Evolutionary conservation across 2,888 invertebrate genomes (phyloP).

Genomic region (Eupeodes luniger): DNA sequence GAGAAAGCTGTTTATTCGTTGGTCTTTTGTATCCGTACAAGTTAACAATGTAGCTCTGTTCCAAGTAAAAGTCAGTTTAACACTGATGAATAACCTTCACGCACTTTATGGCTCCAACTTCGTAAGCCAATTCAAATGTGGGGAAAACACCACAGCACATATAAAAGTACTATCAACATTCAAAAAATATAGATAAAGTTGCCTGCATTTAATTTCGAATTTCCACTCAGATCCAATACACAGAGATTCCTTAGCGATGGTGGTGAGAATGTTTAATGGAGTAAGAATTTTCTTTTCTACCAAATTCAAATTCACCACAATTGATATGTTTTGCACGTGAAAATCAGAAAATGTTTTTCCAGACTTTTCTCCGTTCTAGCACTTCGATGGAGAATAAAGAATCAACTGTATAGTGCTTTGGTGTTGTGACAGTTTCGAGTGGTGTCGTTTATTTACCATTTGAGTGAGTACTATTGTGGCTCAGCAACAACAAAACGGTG

Average conservation of each 20-base stretch:
- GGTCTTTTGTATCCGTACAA: not conserved
- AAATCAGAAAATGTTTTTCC: conserved; percentile 24
- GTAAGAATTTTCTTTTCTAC: not conserved
- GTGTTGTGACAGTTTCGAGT: not conserved
- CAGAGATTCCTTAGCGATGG: not conserved
- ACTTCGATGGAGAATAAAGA: conserved; percentile 66
- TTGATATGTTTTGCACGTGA: conserved; percentile 35
- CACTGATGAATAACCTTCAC: conserved; percentile 71
- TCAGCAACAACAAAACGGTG: conserved; percentile 26
- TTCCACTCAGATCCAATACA: conserved; percentile 54
- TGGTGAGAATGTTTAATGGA: not conserved
- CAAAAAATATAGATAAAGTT: no score
- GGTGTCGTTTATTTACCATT: not conserved
- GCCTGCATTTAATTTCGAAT: no score
- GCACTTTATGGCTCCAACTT: conserved; percentile 74
- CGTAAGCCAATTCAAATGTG: conserved; percentile 56
- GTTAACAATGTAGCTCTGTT: conserved; percentile 17
- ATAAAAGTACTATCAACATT: no score
- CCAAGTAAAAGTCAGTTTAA: conserved; percentile 67
- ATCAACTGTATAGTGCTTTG: conserved; percentile 11
- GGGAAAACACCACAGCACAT: not conserved
- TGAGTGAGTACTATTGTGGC: not conserved
- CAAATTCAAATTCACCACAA: conserved; percentile 65
- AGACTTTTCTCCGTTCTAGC: conserved; percentile 56
- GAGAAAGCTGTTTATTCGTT: not conserved